phyloP scores from a whole-genome alignment of 2,888 invertebrate species.

The Aplocera efformata region DNA sequence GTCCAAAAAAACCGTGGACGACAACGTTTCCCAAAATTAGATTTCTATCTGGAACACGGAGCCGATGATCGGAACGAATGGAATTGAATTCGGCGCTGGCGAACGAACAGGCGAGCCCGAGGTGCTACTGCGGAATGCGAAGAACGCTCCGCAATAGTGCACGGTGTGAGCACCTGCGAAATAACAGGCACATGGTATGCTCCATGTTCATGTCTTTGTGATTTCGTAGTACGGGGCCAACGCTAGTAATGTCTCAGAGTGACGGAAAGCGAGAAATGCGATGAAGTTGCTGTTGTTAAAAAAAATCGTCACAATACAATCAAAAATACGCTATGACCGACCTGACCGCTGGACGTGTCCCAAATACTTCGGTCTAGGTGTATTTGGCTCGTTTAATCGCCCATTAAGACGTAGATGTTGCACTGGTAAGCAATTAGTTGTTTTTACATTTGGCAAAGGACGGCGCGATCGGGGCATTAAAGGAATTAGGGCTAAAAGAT shows the following conservation, averaged over 20 bases:
- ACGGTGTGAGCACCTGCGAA: too few relatives aligned
- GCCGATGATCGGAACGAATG: constrained; percentile 55
- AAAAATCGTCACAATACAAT: too few relatives aligned
- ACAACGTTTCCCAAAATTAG: constrained; percentile 50
- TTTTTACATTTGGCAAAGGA: constrained; percentile 15
- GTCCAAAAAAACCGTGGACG: constrained; percentile 51
- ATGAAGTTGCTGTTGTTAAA: too few relatives aligned
- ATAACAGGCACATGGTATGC: too few relatives aligned
- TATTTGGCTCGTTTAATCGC: constrained; percentile 17
- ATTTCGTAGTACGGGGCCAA: too few relatives aligned
- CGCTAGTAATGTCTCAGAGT: too few relatives aligned
- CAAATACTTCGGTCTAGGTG: constrained; percentile 12
- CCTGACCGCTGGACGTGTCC: constrained; percentile 14
- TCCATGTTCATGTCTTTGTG: too few relatives aligned
- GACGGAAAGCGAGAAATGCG: too few relatives aligned
- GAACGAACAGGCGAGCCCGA: constrained; percentile 30
- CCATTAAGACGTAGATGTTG: constrained; percentile 20
- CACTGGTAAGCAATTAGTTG: constrained; percentile 18
- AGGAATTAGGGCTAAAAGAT: constrained; percentile 1
- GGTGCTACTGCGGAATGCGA: constrained; percentile 18
- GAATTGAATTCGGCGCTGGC: constrained; percentile 50
- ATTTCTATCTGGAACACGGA: constrained; percentile 52
- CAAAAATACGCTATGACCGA: constrained; percentile 1
- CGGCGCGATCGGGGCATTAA: constrained; percentile 2
- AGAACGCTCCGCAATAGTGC: constrained; percentile 21